A percentile compares a stretch with the other conserved stretches of the same genome.
Conservation (phyloP, 2,113 vertebrate genomes). For the Cervus canadensis region DNA sequence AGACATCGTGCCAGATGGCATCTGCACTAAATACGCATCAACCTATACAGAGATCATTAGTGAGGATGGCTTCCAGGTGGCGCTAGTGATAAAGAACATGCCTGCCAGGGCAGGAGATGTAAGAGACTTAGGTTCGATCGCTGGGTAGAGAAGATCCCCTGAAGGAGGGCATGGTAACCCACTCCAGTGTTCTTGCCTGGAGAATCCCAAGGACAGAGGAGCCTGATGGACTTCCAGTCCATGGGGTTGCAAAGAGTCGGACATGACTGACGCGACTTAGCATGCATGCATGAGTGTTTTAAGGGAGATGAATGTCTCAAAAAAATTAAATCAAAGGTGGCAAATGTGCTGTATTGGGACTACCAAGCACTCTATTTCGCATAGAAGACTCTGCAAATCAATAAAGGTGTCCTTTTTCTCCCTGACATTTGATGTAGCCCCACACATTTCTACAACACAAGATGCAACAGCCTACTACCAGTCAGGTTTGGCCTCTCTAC, state of each 20-base stretch:
- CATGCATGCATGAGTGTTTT: not conserved
- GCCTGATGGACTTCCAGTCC: not conserved
- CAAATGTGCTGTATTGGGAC: not conserved
- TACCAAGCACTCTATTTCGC: not conserved
- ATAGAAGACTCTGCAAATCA: not conserved
- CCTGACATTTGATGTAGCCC: not conserved
- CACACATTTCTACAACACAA: not conserved
- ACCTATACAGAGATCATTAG: not conserved
- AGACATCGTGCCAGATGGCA: not conserved
- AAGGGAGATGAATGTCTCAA: not conserved
- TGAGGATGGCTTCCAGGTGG: not conserved
- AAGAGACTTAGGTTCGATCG: not conserved
- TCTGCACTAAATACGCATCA: not conserved
- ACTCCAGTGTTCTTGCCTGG: not conserved
- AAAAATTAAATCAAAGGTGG: not conserved
- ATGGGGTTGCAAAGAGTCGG: not conserved
- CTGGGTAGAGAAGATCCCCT: not conserved
- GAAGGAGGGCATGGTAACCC: not conserved
- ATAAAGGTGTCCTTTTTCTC: not conserved
- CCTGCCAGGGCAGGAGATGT: not conserved
- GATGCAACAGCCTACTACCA: not conserved
- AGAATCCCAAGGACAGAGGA: not conserved
- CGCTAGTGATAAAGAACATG: not conserved
- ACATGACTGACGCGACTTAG: fast-evolving
- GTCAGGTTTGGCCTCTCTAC: not conserved